phyloP scores from a whole-genome alignment of 2,888 invertebrate species.

The Drosophila rellima region DNA sequence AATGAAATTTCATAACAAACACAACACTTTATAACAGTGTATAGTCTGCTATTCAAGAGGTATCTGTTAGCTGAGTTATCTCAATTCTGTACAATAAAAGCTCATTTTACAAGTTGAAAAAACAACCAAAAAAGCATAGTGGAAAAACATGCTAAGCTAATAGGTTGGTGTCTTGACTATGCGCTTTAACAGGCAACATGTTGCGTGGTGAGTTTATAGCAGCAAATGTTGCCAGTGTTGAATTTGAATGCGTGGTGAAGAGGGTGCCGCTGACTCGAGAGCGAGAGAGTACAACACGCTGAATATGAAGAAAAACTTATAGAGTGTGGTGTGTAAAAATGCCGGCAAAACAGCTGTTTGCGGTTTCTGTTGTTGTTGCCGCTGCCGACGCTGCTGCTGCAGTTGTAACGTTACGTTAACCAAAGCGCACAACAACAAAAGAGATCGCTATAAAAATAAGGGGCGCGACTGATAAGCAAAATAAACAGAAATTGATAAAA shows the following conservation, averaged over 20 bases:
- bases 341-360: conserved; percentile 74
- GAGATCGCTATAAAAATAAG: conserved; percentile 5
- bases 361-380: conserved; percentile 8
- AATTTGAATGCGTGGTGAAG: conserved; percentile 33
- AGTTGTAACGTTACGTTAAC: conserved; percentile 14
- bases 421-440: background rate
- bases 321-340: conserved; percentile 63
- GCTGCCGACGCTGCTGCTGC: conserved; percentile 10
- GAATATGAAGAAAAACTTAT: conserved; percentile 56
- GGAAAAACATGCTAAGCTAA: background rate
- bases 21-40: background rate
- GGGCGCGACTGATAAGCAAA: conserved; percentile 6
- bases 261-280: conserved; percentile 26
- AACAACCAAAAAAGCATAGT: conserved; percentile 3
- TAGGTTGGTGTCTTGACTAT: conserved; percentile 34
- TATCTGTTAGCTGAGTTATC: background rate
- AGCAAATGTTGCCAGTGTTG: conserved; percentile 51
- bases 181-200: conserved; percentile 15
- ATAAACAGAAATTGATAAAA: conserved; percentile 8
- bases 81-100: conserved; percentile 9
- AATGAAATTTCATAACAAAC: background rate
- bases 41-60: background rate
- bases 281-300: conserved; percentile 42
- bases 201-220: conserved; percentile 29
- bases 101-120: background rate